Base-by-base conservation (phyloP, 2,888 invertebrate species). In the Nebria brevicollis region DNA sequence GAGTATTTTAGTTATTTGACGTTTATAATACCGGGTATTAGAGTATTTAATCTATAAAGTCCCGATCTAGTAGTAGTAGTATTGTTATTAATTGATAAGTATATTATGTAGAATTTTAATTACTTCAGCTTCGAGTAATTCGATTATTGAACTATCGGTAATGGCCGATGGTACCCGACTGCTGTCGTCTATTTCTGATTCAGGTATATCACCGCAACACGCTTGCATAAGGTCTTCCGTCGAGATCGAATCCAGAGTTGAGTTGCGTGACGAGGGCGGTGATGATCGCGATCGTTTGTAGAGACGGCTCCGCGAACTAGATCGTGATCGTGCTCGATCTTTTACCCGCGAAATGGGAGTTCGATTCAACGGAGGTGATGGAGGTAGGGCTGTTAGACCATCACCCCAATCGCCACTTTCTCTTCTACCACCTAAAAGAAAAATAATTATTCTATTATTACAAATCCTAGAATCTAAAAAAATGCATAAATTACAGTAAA, bases 331-430 rank as follows among this genome's bases (percentile, higher is more conserved):
- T 77, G 91, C 90, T 77, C 91, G 87, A 76, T 93, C 93, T 86
- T 93, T 94, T 41, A 95, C 94, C 83, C 93, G 89, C 11, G 92
- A 91, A 15, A 94, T 87, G 2, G 93, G 91, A 1, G 92, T 91
- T 72, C 93, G 90, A 66, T 91, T 92, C 1, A 92, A 86, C 1
- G 94, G 94, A 1, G 94, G 94, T 0, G 94, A 94, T 0, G 94
- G 93, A 0, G 94, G 94, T 26, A 94, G 85, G 0, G 90, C 72
- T 64, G 77, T 77, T 42, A 77, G 25, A 13, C 72, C 54, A 6
- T 93, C 96, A 41, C 95, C 95, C 96, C 96, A 96, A 86, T 96
- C 96, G 25, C 95, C 94, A 84, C 95, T 95, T 85, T 95, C 94
- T 73, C 95, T 90, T n/a, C 94, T 90, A 0, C 94, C 94, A 10